Percentiles rank a stretch among this genome's conserved stretches.
Conservation (phyloP, 2,113 vertebrate genomes). For the Colistium nudipinnis region DNA sequence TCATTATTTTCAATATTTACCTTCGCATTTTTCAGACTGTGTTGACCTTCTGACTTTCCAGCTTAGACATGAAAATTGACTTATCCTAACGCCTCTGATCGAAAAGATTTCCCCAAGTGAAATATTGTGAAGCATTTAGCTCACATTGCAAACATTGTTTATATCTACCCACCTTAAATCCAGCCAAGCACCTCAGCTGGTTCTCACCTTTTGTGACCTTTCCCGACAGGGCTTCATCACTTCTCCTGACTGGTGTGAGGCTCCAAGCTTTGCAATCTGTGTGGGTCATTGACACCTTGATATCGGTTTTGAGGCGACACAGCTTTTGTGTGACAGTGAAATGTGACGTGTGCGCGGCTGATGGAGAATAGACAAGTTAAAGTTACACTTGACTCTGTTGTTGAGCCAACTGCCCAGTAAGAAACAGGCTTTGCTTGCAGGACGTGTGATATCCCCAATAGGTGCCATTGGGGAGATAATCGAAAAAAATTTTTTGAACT, state of each 20-base stretch:
- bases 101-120: background rate
- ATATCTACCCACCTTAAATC: too few species aligned
- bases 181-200: background rate
- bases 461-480: background rate
- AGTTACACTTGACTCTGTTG: too few species aligned
- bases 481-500: background rate
- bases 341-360: background rate
- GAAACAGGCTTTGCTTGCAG: too few species aligned
- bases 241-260: background rate
- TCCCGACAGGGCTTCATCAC: background rate
- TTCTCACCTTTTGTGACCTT: background rate
- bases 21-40: too few species aligned
- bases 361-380: conserved; percentile 4
- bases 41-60: too few species aligned
- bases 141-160: background rate
- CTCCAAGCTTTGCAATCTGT: background rate
- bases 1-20: too few species aligned
- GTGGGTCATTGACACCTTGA: background rate
- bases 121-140: background rate
- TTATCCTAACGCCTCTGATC: too few species aligned
- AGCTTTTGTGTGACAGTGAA: background rate
- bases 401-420: too few species aligned
- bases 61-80: too few species aligned
- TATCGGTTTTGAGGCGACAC: background rate
- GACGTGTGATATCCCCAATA: too few species aligned